Evolutionary conservation across 37 sponge, comb jelly and placozoan genomes (phyloP), one percentile per base, ranked within the genome.

Genomic region (Halisarca cf. caerulea): DNA sequence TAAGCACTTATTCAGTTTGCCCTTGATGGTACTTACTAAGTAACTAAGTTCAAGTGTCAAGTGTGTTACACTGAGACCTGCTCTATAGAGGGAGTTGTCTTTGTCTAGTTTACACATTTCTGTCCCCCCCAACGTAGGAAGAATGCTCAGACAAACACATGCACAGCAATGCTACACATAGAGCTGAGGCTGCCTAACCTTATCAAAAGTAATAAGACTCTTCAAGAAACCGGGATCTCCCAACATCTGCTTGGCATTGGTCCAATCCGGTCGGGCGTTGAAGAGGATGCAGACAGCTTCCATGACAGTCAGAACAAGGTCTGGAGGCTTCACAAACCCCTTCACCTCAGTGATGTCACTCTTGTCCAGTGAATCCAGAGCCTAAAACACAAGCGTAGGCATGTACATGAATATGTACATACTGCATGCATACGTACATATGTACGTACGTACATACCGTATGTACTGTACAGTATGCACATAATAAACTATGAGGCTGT

Each of bases 331-430:
- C 82, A 85, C 83, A 68, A 99, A 96, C 78, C 93, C 97, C 73
- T 97, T 84, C 20, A 99, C 83, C 86, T 99, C 99, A 59, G 97
- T 90, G 53, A 99, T 96, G 79, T 99, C 97, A 89, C 85, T 92
- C 64, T 99, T 99, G 84, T 99, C 97, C 68, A 99, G 86, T 21
- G 99, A 83, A 89, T 99, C 90, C 33, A 96, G 84, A 42, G 99
- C 96, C 90, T 93, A 25, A 41, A 44, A 25, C 4, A 47, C 6
- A 25, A 1, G 64, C 5, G 23, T 62, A 62, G 30, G 30, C 15
- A 62, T 27, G 64, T 23, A 62, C 15, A 20, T 62, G 6, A 6
- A 15, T 23, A 62, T 62, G 30, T 32, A 72, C 14, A 39, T 32
- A 9, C 40, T 32, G 51, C 74, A 33, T 39, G 30, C 39, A 72